phyloP scores from a whole-genome alignment of 2,113 vertebrate species.

The Carlito syrichta region DNA sequence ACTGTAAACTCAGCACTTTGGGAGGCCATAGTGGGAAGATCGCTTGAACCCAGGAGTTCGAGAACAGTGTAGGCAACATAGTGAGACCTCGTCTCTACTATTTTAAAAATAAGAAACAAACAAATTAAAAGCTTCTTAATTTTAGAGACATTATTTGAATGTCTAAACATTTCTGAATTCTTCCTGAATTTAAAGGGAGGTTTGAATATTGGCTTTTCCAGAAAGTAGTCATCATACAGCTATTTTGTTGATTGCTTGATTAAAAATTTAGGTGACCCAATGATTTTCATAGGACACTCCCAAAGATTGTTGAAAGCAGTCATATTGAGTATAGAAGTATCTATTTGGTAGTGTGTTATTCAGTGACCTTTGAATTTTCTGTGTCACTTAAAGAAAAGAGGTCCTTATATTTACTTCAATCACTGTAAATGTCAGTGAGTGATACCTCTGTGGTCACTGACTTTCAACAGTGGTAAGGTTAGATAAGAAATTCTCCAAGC shows the following conservation, averaged over 20 bases:
- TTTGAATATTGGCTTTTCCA: background rate
- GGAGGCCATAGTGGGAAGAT: too few relatives aligned
- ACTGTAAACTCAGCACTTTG: too few relatives aligned
- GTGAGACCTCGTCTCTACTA: too few relatives aligned
- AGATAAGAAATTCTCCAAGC: constrained; percentile 55
- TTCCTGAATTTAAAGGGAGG: background rate
- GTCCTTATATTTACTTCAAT: constrained; percentile 18
- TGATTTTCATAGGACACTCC: background rate
- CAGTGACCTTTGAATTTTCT: constrained; percentile 59
- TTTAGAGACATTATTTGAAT: background rate
- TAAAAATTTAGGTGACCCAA: background rate
- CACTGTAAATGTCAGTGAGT: constrained; percentile 63
- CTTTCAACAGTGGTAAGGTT: constrained; percentile 60
- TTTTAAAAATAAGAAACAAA: too few relatives aligned
- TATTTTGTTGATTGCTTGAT: constrained; percentile 10
- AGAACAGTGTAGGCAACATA: too few relatives aligned
- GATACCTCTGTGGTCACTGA: constrained; percentile 54
- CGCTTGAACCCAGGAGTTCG: too few relatives aligned
- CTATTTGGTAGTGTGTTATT: constrained; percentile 53
- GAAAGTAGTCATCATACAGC: constrained; percentile 19
- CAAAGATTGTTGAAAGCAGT: constrained; percentile 5
- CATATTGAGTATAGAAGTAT: background rate
- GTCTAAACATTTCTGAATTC: background rate
- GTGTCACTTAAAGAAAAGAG: constrained; percentile 51
- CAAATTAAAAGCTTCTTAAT: background rate